These are phyloP conservation scores for Actinopyga echinites DNA, from an alignment of 53 echinoderm and acorn worm genomes.

Conservation along the genomic window DNA sequence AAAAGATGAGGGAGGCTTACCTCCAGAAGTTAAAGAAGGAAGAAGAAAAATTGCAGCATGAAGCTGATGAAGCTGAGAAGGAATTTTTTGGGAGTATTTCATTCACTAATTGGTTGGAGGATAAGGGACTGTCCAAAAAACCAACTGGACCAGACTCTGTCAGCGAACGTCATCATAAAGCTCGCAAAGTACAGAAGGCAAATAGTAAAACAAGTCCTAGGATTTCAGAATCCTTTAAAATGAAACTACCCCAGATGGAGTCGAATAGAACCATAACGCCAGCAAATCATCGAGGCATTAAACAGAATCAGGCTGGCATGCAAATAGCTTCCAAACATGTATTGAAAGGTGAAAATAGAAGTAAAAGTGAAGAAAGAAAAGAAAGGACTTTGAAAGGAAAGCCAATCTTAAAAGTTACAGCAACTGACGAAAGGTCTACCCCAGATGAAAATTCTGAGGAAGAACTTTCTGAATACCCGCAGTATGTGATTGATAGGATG, in stretches of 20 bases:
- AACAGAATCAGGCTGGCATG: background rate
- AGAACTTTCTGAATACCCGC: slow-evolving; percentile 64
- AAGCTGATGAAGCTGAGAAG: slow-evolving; percentile 70
- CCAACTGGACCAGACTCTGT: slow-evolving; percentile 42
- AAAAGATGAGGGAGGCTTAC: slow-evolving; percentile 70
- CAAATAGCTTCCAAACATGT: background rate
- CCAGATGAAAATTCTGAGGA: slow-evolving; percentile 24
- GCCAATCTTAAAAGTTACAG: slow-evolving; percentile 10
- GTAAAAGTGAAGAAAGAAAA: background rate
- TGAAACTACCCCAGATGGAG: slow-evolving; percentile 12
- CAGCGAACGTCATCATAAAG: background rate
- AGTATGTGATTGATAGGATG: slow-evolving; percentile 80
- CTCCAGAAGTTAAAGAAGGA: slow-evolving; percentile 75
- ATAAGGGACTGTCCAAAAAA: slow-evolving; percentile 60
- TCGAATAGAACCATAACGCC: slow-evolving; percentile 24
- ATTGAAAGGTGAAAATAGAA: background rate
- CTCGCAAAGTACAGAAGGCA: background rate
- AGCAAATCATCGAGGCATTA: background rate
- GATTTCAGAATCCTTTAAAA: background rate
- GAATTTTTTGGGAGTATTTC: slow-evolving; percentile 67
- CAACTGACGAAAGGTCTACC: slow-evolving; percentile 1
- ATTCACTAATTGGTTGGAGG: slow-evolving; percentile 83
- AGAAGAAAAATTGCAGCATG: slow-evolving; percentile 54
- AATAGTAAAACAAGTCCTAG: background rate
- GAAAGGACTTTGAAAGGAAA: background rate